Evolutionary conservation across 2,888 invertebrate species (phyloP), one percentile per base, ranked within the genome.

Genomic region (Trisateles emortualis): DNA sequence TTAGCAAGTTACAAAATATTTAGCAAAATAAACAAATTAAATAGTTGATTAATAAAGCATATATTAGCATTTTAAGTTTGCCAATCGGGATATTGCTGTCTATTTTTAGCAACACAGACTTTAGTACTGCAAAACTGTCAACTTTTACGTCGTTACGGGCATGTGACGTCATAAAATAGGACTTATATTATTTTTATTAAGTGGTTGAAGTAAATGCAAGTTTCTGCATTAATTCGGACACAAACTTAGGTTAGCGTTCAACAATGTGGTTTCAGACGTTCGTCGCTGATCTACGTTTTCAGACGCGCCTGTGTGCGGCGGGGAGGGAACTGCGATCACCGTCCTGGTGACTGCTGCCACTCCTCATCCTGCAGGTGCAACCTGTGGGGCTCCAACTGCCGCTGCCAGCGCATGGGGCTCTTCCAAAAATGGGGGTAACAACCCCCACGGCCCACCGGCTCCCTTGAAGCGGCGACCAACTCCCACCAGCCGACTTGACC

Each of bases 301-400:
- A 96, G 96, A 93, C 95, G 96, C 71, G 95, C 96, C 79, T 97
- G 97, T 93, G 94, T 97, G 72, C 94, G 95, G 75, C 95, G 97
- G 64, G 96, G 96, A 4, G 96, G 96, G 64, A 96, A 96, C 91
- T 97, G 97, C 90, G 97, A 97, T 88, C 96, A 97, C 84, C 94
- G 97, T 59, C 96, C 96, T 9, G 95, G 96, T 62, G 97, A 97
- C 87, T 97, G 97, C 94, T 97, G 97, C 94, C 95, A 95, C 92
- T 96, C 96, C 75, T 96, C 96, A 64, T 96, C 96, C 64, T 97
- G 97, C 90, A 94, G 97, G 63, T 97, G 97, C 94, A 97, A 97
- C 88, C 94, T 97, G 45, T 97, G 97, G 97, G 97, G 97, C 57
- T 95, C 96, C 83, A 97, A 97, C 93, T 97, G 97, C 88, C 95